Conservation (phyloP, 2,113 vertebrate genomes). For the Thryonomys swinderianus region DNA sequence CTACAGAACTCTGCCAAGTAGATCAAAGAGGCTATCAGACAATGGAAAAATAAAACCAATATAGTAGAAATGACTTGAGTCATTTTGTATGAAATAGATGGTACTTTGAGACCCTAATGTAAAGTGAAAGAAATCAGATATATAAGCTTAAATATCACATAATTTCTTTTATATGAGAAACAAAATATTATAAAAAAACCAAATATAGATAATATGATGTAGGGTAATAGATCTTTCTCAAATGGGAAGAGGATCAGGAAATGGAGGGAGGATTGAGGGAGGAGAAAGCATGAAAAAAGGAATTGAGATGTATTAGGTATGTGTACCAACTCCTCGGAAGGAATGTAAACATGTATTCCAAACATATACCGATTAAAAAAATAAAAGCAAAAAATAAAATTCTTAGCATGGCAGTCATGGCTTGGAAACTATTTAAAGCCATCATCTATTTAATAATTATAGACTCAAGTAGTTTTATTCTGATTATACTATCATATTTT, state of each 20-base stretch:
- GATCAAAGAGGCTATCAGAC: not conserved
- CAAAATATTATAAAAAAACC: not conserved
- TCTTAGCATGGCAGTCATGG: conserved; percentile 52
- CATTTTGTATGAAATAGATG: not conserved
- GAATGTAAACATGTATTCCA: not conserved
- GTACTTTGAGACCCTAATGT: not conserved
- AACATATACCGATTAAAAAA: not conserved
- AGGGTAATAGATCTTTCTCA: not conserved
- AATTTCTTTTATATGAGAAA: not conserved
- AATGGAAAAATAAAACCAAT: not conserved
- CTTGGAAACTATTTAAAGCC: conserved; percentile 67
- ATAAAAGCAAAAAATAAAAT: conserved; percentile 20
- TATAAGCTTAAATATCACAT: not conserved
- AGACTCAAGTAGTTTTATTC: conserved; percentile 46
- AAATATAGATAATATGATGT: not conserved
- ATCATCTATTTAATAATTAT: conserved; percentile 73
- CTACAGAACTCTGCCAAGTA: not conserved
- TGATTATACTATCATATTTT: conserved; percentile 52
- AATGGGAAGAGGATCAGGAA: not conserved
- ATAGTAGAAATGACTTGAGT: not conserved
- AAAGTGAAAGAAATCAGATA: not conserved
- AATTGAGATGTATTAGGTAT: not conserved
- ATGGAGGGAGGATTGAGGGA: not conserved
- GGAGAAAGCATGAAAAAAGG: not conserved
- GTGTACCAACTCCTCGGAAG: not conserved